Evolutionary conservation across 2,888 invertebrate genomes (phyloP).

Genomic region (Eumacrocentrus americanus): DNA sequence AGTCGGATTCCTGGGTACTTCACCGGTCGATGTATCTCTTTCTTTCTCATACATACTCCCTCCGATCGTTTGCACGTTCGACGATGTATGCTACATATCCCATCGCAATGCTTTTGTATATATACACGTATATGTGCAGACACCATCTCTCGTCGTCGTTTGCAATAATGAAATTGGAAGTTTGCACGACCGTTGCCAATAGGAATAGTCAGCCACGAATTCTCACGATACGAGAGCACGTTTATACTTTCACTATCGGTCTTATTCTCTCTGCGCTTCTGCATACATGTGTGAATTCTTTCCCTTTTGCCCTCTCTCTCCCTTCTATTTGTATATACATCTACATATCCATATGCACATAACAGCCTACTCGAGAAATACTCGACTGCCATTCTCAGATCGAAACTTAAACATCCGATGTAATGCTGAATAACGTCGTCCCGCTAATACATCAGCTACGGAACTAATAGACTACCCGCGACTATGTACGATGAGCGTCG

Average conservation of each 20-base stretch:
- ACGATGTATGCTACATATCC: too few species aligned
- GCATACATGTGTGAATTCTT: too few species aligned
- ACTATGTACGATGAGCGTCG: not conserved
- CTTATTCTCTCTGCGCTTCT: too few species aligned
- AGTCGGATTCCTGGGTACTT: slow-evolving; percentile 15
- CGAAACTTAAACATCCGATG: too few species aligned
- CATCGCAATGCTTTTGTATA: not conserved
- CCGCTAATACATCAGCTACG: too few species aligned
- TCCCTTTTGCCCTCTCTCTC: too few species aligned
- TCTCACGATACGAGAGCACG: not conserved
- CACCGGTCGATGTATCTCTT: not conserved
- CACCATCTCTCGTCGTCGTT: not conserved
- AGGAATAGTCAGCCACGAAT: not conserved
- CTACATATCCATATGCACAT: too few species aligned
- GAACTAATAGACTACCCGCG: not conserved
- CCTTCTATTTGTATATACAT: too few species aligned
- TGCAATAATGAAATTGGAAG: slow-evolving; percentile 13
- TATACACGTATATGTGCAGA: not conserved
- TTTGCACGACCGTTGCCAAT: too few species aligned
- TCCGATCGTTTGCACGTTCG: too few species aligned
- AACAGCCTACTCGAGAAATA: too few species aligned
- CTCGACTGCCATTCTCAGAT: too few species aligned
- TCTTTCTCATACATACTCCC: not conserved
- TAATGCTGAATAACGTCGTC: not conserved
- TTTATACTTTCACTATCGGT: not conserved